phyloP scores from a whole-genome alignment of 2,113 vertebrate species.

The sheep (Ovis aries) region DNA sequence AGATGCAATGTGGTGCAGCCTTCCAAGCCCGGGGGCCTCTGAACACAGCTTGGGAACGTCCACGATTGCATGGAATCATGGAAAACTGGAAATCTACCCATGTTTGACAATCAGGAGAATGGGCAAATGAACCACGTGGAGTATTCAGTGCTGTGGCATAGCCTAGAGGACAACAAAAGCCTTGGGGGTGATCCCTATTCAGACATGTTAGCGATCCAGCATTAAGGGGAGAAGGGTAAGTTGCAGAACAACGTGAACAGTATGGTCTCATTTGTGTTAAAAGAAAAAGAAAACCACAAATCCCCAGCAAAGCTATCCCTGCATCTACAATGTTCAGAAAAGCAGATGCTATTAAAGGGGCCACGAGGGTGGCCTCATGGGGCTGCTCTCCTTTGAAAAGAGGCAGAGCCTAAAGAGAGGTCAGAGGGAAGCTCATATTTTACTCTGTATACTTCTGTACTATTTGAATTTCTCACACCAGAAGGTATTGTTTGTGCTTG shows the following conservation, averaged over 20 bases:
- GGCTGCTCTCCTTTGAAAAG: neutral
- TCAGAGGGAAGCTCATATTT: neutral
- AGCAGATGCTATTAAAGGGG: neutral
- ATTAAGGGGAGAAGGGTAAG: neutral
- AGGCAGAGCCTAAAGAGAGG: neutral
- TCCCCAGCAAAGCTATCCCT: neutral
- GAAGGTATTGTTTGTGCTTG: no score
- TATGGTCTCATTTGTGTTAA: neutral
- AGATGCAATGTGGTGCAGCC: neutral
- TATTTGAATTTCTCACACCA: neutral
- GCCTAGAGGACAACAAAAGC: neutral
- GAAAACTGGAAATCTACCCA: neutral
- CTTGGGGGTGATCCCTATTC: neutral
- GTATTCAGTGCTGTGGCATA: neutral
- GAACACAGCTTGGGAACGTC: neutral
- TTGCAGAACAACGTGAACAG: neutral
- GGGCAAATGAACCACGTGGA: neutral
- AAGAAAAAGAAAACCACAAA: neutral
- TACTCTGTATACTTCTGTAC: neutral
- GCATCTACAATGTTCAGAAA: neutral
- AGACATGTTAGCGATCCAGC: neutral
- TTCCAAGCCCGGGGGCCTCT: neutral
- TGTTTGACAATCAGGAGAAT: neutral
- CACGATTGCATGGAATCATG: fast-evolving
- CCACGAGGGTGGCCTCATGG: fast-evolving